Base-by-base conservation (phyloP, 1,140 invertebrate genomes). In the Drosophila jambulina region DNA sequence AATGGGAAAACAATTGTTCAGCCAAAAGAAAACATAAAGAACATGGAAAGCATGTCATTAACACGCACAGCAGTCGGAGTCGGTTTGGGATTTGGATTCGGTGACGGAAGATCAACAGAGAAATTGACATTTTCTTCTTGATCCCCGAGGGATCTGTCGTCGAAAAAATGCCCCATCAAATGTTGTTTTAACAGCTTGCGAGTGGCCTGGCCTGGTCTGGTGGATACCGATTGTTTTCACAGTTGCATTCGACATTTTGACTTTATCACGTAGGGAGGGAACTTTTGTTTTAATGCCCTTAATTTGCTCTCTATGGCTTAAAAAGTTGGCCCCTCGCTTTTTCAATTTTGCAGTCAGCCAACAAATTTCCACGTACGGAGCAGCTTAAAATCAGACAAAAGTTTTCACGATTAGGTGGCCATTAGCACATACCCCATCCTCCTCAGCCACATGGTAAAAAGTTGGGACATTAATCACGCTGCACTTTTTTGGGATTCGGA, bases 1-100 rank as follows among this genome's bases (percentile, higher is more conserved):
- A 80, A 82, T 70, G 68, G 61, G 49, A 78, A 75, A 78, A 46
- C 80, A 84, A 90, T 90, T 88, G 84, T 80, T 69, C 69, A 71
- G 67, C 64, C 69, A 72, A 42, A 27, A 69, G 53, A 82, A 61
- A 67, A 45, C 75, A 63, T 60, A 46, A 58, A 63, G 19, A 32
- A 71, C 29, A 34, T 51, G n/a, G 40, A 61, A 71, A 60, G 58
- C 60, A 78, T 56, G 58, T 78, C 76, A 63, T 79, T 72, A 63
- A 67, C 75, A 78, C 57, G 75, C 38, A 61, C 75, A 49, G 25
- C 60, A 69, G 27, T 45, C 34, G 32, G 29, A 48, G 19, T 49
- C 12, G 25, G 29, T 48, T n/a, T 48, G 23, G 46, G 23, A 48
- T 10, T 48, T 27, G 36, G 29, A 56, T n/a, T 42, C 23, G 23